Base-by-base conservation (phyloP, 2,888 invertebrate genomes). In the Arrhopalites spinosus region DNA sequence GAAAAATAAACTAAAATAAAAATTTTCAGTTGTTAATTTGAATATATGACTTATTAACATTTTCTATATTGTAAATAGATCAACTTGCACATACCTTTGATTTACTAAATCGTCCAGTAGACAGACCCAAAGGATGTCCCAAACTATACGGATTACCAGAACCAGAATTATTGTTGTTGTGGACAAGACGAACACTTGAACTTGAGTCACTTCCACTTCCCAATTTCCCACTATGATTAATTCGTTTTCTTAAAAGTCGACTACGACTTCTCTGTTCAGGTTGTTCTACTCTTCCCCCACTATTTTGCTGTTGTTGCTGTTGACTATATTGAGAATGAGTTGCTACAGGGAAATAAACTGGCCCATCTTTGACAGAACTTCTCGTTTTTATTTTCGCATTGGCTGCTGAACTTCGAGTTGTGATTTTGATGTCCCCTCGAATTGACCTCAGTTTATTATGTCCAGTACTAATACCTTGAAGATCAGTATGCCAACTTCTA, bases 371-470 rank as follows among this genome's bases (percentile, higher is more conserved):
- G 0, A 36, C 66, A 1, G 74, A 68, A 47, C 74, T 75, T 27
- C 82, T 74, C 30, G 82, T 82, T 66, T 78, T 77, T 23, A 82
- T 79, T 73, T 81, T 82, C n/a, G 82, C 76, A 77, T 79, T 80
- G 23, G 80, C 77, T 36, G 77, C 78, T 17, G 76, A 50, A 70
- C 79, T 80, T 23, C 80, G 30, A 1, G 80, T 80, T 15, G 75
- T 68, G 15, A 78, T 74, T 74, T 77, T 78, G 56, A 72, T 50
- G n/a, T 29, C 59, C 5, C 43, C 56, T 20, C 30, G 3, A 63
- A 2, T 36, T 7, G n/a, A n/a, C 36, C 36, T 36, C 36, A 36
- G 5, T 36, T 27, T 25, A 59, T 23, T 25, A 7, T 23, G 25
- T 23, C 13, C 59, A 59, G 20, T 59, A 20, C 59, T 59, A 8